Evolutionary conservation across 2,113 vertebrate genomes (phyloP), one percentile per base, ranked within the genome.

Genomic region (Apaloderma vittatum): DNA sequence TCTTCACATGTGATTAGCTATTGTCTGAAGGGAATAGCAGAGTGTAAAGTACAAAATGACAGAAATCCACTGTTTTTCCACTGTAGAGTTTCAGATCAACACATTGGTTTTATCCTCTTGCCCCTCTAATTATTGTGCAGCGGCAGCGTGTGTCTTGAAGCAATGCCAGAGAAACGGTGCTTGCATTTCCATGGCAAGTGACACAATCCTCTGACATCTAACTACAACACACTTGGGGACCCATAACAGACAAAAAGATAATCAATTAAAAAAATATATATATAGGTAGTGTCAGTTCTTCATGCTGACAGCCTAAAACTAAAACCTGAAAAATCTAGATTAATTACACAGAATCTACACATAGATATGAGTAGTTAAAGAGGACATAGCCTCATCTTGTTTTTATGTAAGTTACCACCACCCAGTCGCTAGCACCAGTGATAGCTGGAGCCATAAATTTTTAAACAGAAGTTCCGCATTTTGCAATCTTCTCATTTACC

Each of bases 401-500:
- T 61, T 82, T 72, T 32, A 11, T 11, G 0, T 13, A 9, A 30
- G 24, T 37, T 46, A 17, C 75, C 61, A 66, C 40, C 21, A 57
- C n/a, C 52, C 45, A n/a, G 48, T 57, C 58, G 21, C 20, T 27
- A 75, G 34, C 57, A 85, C 22, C 48, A 43, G 30, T 2, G 4
- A 72, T 0, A 78, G 12, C 61, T 61, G 62, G 3, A 84, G 36
- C 43, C 70, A 48, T 36, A 32, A 4, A 9, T 20, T 75, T 82
- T 82, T 8, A 74, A 26, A 20, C 12, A 65, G 11, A 95, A 96
- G 40, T 86, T 54, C 49, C 30, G 67, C 27, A 71, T 85, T 95
- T 43, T 92, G 89, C 71, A 84, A 37, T 36, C 61, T 86, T 88
- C 85, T 93, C 67, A 59, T 75, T 66, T 85, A 80, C 76, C 58